phyloP scores from a whole-genome alignment of 2,113 vertebrate species.

The Microtus montanus region DNA sequence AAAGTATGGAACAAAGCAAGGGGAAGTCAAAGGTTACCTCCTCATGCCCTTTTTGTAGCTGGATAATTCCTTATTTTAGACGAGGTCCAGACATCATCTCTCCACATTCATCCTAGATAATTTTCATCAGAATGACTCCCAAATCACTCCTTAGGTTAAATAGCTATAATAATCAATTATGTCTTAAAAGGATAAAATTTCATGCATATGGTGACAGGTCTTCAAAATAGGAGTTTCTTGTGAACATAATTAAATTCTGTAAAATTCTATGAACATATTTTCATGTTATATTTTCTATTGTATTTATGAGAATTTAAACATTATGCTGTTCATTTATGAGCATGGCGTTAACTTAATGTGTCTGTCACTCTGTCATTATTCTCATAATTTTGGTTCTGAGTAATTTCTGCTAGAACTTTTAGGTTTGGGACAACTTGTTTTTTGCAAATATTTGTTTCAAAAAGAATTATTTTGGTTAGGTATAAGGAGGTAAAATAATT shows the following conservation, averaged over 20 bases:
- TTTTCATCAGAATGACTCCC: background rate
- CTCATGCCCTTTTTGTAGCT: background rate
- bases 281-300: constrained; percentile 16
- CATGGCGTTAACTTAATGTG: background rate
- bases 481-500: background rate
- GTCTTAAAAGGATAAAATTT: background rate
- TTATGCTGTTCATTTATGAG: constrained; percentile 15
- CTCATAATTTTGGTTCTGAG: background rate
- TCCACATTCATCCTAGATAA: background rate
- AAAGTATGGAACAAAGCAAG: background rate
- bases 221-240: background rate
- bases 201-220: background rate
- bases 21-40: background rate
- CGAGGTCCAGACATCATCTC: background rate
- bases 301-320: background rate
- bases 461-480: background rate
- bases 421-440: background rate
- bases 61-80: background rate
- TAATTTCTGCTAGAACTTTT: background rate
- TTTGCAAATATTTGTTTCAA: background rate
- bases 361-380: background rate
- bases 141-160: background rate
- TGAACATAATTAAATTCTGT: background rate
- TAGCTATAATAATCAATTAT: background rate
- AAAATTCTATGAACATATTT: background rate